These are phyloP conservation scores for Pelusios castaneus DNA, from an alignment of 2,113 vertebrate species.

Conservation along the genomic window DNA sequence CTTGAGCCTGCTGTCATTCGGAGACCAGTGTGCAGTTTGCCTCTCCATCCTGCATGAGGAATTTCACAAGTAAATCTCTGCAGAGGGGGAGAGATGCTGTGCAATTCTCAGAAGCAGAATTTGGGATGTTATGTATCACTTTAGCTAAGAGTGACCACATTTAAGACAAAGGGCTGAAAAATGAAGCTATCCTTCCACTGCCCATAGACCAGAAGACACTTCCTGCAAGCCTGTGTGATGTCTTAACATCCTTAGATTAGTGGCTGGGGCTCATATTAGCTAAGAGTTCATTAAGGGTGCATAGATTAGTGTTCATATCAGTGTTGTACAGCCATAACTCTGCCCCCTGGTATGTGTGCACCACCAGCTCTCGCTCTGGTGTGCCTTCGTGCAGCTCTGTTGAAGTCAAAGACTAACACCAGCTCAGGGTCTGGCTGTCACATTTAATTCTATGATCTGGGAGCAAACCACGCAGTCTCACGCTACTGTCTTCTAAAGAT, in stretches of 20 bases:
- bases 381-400: fast-evolving
- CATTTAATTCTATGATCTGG: not conserved
- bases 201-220: not conserved
- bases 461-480: too few species aligned
- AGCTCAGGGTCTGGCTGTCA: not conserved
- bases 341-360: not conserved
- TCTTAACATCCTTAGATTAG: not conserved
- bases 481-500: too few species aligned
- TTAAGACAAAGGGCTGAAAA: not conserved
- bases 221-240: not conserved
- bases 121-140: not conserved
- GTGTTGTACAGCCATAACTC: fast-evolving
- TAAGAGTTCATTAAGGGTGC: not conserved
- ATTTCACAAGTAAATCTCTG: not conserved
- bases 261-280: not conserved
- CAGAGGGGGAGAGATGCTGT: not conserved
- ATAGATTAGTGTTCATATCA: fast-evolving
- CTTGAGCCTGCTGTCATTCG: fast-evolving
- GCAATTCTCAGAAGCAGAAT: not conserved
- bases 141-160: not conserved
- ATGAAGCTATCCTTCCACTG: not conserved
- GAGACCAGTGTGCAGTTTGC: fast-evolving
- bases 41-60: not conserved
- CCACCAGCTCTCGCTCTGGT: fast-evolving
- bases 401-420: fast-evolving